Evolutionary conservation across 2,797 vertebrate genomes (phyloP), one percentile per base, ranked within the genome.

Genomic region (Enteromius unitaeniatus): DNA sequence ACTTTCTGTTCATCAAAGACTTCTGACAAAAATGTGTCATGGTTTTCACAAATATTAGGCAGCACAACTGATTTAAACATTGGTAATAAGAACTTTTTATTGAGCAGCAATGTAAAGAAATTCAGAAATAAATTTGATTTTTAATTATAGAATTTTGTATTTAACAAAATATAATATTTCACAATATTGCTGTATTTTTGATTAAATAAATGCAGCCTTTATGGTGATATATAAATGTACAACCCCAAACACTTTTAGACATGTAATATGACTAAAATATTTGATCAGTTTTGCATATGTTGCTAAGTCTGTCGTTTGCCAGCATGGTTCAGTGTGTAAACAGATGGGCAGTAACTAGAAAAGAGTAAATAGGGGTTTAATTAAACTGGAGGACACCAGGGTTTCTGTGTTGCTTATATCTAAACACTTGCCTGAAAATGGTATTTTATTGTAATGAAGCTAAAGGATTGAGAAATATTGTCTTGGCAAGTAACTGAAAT

Each of bases 321-420:
- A 79, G 75, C 55, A 64, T 45, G 31, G 5, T n/a, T 73, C 58
- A 51, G 4, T 65, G 42, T 40, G 58, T 42, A 37, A 80, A 80
- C 78, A 81, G 78, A 34, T 79, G 84, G 31, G 21, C 4, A 8
- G 34, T 49, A 53, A 53, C 70, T 58, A 78, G 49, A 34, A 64
- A 64, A 49, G 40, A 10, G 67, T 79, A 75, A 75, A 74, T 40
- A 34, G 9, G 4, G 14, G 26, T 77, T 77, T 77, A 58, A 80
- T 85, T 60, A 55, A n/a, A 34, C 31, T 31, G 37, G 45, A 42
- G 45, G 58, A 64, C 10, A 55, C 34, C 23, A 28, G 6, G 37
- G 17, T 19, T 75, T 68, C 21, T 73, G 19, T 76, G 17, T 42
- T 47, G 62, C 42, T 45, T 40, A 8, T 45, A 45, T 74, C 45